Evolutionary conservation across 2,797 vertebrate species (phyloP).

Genomic region (Thunnus albacares): DNA sequence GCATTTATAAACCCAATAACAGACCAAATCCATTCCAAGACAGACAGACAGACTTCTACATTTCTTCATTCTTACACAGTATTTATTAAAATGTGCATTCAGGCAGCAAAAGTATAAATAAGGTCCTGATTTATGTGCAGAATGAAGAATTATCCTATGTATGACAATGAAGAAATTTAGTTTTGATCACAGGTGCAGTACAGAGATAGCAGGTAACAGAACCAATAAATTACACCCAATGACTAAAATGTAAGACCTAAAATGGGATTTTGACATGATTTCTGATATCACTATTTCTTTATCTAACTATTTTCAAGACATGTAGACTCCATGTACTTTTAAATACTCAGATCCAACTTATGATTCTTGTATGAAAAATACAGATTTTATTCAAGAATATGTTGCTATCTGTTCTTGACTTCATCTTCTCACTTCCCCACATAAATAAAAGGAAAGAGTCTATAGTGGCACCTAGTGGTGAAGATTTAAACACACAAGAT

Average conservation of each 20-base stretch:
- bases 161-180: background rate
- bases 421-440: background rate
- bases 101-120: background rate
- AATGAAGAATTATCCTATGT: background rate
- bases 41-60: background rate
- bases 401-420: background rate
- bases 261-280: background rate
- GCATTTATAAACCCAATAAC: background rate
- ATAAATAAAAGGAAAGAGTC: background rate
- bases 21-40: background rate
- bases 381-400: background rate
- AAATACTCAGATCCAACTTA: slow-evolving; percentile 1
- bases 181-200: background rate
- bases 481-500: background rate
- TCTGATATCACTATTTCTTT: background rate
- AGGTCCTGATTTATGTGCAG: background rate
- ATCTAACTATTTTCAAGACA: slow-evolving; percentile 9
- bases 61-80: background rate
- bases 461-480: slow-evolving; percentile 64
- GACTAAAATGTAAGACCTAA: slow-evolving; percentile 27
- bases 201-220: slow-evolving; percentile 3
- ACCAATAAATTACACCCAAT: slow-evolving; percentile 12
- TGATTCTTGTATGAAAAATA: background rate
- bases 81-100: background rate
- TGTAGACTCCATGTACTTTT: background rate